Evolutionary conservation across 2,888 invertebrate species (phyloP).

Genomic region (Callyntrura sp.): DNA sequence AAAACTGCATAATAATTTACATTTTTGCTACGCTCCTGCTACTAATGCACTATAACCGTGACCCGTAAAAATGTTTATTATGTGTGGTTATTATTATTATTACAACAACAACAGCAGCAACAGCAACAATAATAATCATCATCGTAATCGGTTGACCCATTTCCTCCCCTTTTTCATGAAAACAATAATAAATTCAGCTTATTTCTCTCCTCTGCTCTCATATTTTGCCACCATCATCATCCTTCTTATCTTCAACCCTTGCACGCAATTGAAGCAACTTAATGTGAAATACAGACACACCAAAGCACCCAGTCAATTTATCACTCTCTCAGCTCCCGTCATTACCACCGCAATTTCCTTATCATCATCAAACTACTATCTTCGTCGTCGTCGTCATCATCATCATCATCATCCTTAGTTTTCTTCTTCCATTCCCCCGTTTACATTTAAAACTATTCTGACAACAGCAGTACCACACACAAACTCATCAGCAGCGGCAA

Average conservation of each 20-base stretch:
- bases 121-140: background rate
- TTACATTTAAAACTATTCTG: no score
- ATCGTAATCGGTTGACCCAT: slow-evolving; percentile 47
- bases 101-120: background rate
- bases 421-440: no score
- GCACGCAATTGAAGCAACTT: background rate
- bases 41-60: slow-evolving; percentile 17
- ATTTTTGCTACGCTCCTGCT: background rate
- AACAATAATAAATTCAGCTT: background rate
- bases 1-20: background rate
- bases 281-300: background rate
- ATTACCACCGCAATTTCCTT: slow-evolving; percentile 17
- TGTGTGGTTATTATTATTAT: slow-evolving; percentile 24
- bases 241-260: background rate
- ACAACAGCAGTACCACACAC: no score
- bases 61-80: slow-evolving; percentile 42
- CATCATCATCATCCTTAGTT: no score
- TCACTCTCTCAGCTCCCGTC: background rate
- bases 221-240: background rate
- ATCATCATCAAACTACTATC: slow-evolving; percentile 10
- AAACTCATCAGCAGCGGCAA: no score
- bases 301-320: slow-evolving; percentile 30
- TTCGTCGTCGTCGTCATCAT: background rate
- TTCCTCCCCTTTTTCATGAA: background rate
- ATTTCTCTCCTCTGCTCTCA: background rate